Evolutionary conservation across 1,140 invertebrate genomes (phyloP).

Genomic region (Holotrichia oblita): DNA sequence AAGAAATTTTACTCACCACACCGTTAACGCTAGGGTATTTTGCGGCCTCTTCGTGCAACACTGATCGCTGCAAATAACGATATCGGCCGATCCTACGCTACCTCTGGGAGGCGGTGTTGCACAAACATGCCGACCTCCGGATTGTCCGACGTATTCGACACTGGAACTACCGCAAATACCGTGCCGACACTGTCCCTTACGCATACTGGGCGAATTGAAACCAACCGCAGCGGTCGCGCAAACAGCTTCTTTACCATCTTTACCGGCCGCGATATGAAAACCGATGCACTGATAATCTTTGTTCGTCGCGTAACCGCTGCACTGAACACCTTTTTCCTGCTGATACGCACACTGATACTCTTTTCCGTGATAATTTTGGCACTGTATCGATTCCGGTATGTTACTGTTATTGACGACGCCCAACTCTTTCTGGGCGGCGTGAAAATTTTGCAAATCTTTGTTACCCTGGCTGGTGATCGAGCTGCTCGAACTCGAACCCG

Average conservation of each 20-base stretch:
- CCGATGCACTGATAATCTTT: slow-evolving; percentile 46
- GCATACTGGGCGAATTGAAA: slow-evolving; percentile 62
- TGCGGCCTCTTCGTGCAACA: slow-evolving; percentile 62
- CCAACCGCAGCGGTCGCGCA: slow-evolving; percentile 56
- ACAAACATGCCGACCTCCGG: slow-evolving; percentile 67
- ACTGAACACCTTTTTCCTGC: slow-evolving; percentile 58
- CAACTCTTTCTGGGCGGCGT: slow-evolving; percentile 43
- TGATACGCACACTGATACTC: slow-evolving; percentile 47
- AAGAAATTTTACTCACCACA: slow-evolving; percentile 68
- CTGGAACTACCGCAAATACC: slow-evolving; percentile 58
- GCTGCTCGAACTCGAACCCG: slow-evolving; percentile 63
- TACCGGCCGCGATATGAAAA: slow-evolving; percentile 29
- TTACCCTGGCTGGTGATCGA: slow-evolving; percentile 58
- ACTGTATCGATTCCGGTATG: slow-evolving; percentile 57
- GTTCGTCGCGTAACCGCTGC: slow-evolving; percentile 50
- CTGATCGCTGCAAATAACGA: slow-evolving; percentile 59
- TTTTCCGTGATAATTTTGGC: slow-evolving; percentile 57
- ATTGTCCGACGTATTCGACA: slow-evolving; percentile 68
- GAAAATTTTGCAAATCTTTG: slow-evolving; percentile 47
- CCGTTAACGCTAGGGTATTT: slow-evolving; percentile 66
- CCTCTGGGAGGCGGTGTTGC: slow-evolving; percentile 68
- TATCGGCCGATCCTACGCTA: slow-evolving; percentile 55
- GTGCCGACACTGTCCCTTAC: slow-evolving; percentile 61
- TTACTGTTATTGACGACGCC: slow-evolving; percentile 48
- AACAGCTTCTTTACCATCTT: slow-evolving; percentile 3